Base-by-base conservation (phyloP, 1,140 invertebrate genomes). In the Drosophila kikkawai region DNA sequence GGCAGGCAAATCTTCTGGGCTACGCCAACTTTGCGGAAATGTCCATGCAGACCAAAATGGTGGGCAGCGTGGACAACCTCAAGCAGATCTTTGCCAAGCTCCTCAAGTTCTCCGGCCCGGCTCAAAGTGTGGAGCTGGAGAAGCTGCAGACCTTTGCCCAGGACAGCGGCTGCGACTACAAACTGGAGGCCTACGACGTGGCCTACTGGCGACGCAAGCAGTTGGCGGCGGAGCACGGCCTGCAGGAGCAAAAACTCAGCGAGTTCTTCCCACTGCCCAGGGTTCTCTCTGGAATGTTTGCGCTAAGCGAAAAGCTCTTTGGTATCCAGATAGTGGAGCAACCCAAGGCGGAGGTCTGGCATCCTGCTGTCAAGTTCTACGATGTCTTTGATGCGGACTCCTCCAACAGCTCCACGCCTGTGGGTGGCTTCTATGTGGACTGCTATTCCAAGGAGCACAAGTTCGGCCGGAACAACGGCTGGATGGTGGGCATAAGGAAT, bases 21-120 rank as follows among this genome's bases (percentile, higher is more conserved):
- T 99, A 95, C 92, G 93, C 96, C 55, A 95, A 94, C 66, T 98
- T 94, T 93, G 96, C 95, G 0, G 95, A 98, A 36, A 95, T 99
- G 95, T 97, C 96, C 36, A 98, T 99, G 97, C 95, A 97, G 94
- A 98, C 97, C 0, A 99, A 98, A 94, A 98, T 99, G 97, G 97
- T 97, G 4, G 96, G 96, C 37, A 96, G 92, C 75, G 93, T 98
- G n/a, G 95, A 97, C 29, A 97, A 96, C 93, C 95, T 98, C 1
- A 93, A 96, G 58, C 93, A 95, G 50, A 95, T 96, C 70, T 93
- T 99, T n/a, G 94, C 96, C 53, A 95, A 93, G 74, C 94, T 98
- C 50, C 93, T 95, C 2, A 94, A 95, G 80, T 94, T 93, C 81
- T 96, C 96, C 73, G 94, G 94, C 66, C 95, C 96, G 6, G 94